Conservation (phyloP, 2,797 vertebrate genomes). For the Phylloscopus collybita region DNA sequence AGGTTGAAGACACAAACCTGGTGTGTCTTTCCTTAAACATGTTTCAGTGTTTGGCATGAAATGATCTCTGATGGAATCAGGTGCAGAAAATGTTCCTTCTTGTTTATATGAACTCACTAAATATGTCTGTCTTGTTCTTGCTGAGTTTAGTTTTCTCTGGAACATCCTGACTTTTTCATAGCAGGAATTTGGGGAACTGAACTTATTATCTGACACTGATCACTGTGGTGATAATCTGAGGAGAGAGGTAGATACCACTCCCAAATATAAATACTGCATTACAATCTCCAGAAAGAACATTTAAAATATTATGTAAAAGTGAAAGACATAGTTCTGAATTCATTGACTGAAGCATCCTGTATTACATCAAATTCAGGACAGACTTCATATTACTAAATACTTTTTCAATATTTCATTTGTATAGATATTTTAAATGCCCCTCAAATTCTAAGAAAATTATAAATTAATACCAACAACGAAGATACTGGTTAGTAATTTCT, state of each 20-base stretch:
- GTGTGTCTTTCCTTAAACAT: neutral
- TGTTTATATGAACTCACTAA: neutral
- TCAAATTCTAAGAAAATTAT: neutral
- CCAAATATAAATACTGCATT: neutral
- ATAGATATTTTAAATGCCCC: neutral
- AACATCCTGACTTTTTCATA: neutral
- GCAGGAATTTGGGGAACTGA: neutral
- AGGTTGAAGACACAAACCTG: neutral
- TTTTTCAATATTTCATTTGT: neutral
- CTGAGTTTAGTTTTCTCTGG: neutral
- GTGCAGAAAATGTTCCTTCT: neutral
- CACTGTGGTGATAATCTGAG: neutral
- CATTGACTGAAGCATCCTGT: neutral
- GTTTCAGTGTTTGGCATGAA: neutral
- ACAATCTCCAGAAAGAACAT: neutral
- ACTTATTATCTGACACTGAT: neutral
- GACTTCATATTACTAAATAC: neutral
- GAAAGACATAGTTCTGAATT: neutral
- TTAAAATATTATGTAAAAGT: neutral
- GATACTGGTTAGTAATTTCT: neutral
- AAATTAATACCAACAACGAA: neutral
- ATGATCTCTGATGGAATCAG: neutral
- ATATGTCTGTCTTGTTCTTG: neutral
- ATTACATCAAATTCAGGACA: neutral
- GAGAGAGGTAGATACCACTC: neutral